phyloP scores from a whole-genome alignment of 2,113 vertebrate genomes.

The Lagopus muta region DNA sequence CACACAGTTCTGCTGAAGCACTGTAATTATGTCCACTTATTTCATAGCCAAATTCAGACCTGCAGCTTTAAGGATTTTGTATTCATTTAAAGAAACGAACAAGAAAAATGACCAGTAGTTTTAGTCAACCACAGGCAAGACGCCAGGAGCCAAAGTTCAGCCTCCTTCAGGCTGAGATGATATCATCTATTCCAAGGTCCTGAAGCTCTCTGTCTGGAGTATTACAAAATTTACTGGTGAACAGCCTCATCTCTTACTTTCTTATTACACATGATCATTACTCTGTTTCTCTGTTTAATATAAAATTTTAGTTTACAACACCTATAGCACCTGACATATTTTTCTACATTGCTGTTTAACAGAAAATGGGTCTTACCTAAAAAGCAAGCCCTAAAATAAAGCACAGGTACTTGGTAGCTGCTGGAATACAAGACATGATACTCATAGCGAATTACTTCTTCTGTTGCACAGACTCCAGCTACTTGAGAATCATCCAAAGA shows the following conservation, averaged over 20 bases:
- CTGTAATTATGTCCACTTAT: neutral
- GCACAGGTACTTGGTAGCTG: conserved; percentile 89
- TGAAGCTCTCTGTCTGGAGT: conserved; percentile 40
- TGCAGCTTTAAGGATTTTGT: conserved; percentile 66
- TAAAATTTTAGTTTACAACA: neutral
- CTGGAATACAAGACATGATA: conserved; percentile 92
- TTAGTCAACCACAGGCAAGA: conserved; percentile 72
- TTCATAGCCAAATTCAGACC: neutral
- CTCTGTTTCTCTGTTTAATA: neutral
- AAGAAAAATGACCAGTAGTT: conserved; percentile 68
- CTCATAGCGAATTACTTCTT: conserved; percentile 85
- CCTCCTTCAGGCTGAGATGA: conserved; percentile 71
- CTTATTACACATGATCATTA: conserved; percentile 25
- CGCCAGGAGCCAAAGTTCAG: conserved; percentile 78
- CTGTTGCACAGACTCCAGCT: neutral
- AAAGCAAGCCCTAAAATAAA: conserved; percentile 91
- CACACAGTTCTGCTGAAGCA: neutral
- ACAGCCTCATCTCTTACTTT: conserved; percentile 50
- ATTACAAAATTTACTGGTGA: conserved; percentile 68
- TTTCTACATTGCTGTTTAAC: neutral
- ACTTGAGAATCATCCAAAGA: conserved; percentile 62
- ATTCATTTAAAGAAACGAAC: conserved; percentile 49
- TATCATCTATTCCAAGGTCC: conserved; percentile 69
- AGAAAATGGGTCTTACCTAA: conserved; percentile 80
- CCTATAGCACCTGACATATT: neutral